A percentile compares a stretch with the other conserved stretches of the same genome.
phyloP scores from a whole-genome alignment of 2,888 invertebrate species.

The Anthophora plumipes region DNA sequence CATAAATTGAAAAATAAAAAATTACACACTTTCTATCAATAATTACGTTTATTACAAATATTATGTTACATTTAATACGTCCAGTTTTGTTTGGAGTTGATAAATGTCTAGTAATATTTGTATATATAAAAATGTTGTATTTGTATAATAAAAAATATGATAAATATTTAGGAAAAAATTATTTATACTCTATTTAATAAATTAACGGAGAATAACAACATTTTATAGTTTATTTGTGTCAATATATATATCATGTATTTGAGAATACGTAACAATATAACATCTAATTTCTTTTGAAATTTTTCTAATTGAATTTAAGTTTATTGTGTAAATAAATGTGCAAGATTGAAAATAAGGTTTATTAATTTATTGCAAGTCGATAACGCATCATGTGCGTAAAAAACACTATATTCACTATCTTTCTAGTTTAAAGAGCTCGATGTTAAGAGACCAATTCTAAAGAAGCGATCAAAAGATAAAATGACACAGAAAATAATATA shows the following conservation, averaged over 20 bases:
- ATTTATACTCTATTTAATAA: not conserved
- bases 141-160: not conserved
- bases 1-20: slow-evolving; percentile 10
- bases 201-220: not conserved
- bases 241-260: not conserved
- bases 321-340: not conserved
- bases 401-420: too few species aligned
- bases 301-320: not conserved
- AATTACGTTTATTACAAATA: slow-evolving; percentile 11
- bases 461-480: too few species aligned
- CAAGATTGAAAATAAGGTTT: not conserved
- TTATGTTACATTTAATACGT: not conserved
- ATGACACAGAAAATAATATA: too few species aligned
- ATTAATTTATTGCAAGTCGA: not conserved
- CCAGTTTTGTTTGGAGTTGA: not conserved
- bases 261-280: not conserved
- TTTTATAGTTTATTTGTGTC: not conserved
- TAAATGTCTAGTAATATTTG: slow-evolving; percentile 3
- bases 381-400: too few species aligned
- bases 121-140: not conserved
- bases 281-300: not conserved
- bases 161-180: not conserved
- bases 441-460: too few species aligned
- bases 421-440: too few species aligned
- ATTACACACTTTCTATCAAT: not conserved